Evolutionary conservation across 2,888 invertebrate species (phyloP).

Genomic region (Synergus laeviventris): DNA sequence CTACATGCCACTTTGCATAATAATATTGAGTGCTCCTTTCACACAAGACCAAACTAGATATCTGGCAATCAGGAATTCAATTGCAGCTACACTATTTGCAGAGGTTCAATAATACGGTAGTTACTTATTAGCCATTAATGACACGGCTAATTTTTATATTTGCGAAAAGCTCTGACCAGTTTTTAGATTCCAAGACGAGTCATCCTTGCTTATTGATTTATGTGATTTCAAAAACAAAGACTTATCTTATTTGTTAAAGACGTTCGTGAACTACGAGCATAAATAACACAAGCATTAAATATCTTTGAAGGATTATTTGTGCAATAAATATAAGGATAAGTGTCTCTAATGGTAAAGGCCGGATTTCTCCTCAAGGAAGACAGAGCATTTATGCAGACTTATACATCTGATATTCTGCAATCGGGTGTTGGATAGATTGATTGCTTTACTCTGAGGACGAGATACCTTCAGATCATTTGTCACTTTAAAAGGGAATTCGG

Average conservation of each 20-base stretch:
- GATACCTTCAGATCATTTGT: background rate
- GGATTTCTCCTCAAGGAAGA: background rate
- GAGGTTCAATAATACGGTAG: background rate
- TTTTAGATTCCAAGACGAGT: background rate
- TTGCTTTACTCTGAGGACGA: background rate
- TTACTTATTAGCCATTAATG: background rate
- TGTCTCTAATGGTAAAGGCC: background rate
- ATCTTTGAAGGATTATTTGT: slow-evolving; percentile 16
- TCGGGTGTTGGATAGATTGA: background rate
- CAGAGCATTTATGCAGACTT: too few species aligned
- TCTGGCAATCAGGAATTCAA: background rate
- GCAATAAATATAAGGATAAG: slow-evolving; percentile 8
- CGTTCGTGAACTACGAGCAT: slow-evolving; percentile 14
- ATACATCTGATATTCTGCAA: too few species aligned
- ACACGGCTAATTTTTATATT: background rate
- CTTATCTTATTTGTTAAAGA: slow-evolving; percentile 20
- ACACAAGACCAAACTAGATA: background rate
- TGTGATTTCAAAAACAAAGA: slow-evolving; percentile 18
- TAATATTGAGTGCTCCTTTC: background rate
- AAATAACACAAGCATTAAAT: slow-evolving; percentile 8
- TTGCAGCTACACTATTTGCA: background rate
- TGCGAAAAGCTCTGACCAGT: background rate
- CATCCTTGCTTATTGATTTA: slow-evolving; percentile 24
- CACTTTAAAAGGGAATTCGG: background rate
- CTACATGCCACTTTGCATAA: slow-evolving; percentile 30